phyloP scores from a whole-genome alignment of 30 jellyfish, hydroid and myxozoan species.

The Pelagia noctiluca region DNA sequence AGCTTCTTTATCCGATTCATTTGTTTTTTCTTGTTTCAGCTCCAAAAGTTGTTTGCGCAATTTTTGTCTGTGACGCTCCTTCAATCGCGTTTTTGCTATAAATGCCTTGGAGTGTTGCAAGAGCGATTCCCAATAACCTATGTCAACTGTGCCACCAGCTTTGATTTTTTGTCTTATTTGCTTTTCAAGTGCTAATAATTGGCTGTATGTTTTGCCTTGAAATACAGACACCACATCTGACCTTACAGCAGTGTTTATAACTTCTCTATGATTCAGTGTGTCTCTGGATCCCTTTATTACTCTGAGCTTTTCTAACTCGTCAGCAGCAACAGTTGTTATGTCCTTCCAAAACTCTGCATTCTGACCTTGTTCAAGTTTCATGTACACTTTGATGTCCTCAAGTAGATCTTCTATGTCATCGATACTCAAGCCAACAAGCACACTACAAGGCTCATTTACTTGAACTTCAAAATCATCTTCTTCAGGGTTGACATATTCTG shows the following conservation, averaged over 20 bases:
- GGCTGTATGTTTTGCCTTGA: constrained; percentile 87
- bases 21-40: constrained; percentile 46
- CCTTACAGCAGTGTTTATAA: constrained; percentile 88
- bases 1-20: constrained; percentile 22
- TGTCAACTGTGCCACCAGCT: constrained; percentile 97
- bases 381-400: constrained; percentile 94
- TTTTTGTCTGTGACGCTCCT: constrained; percentile 87
- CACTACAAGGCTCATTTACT: constrained; percentile 98
- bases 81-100: constrained; percentile 91
- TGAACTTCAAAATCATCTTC: constrained; percentile 96
- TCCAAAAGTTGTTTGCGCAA: constrained; percentile 79
- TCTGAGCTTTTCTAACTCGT: constrained; percentile 78
- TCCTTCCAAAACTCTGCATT: constrained; percentile 98
- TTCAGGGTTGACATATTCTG: constrained; percentile 96
- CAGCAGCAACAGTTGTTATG: constrained; percentile 83
- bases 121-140: constrained; percentile 99
- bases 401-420: constrained; percentile 97
- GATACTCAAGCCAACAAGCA: constrained; percentile 88
- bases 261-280: constrained; percentile 82
- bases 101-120: constrained; percentile 85
- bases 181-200: constrained; percentile 83
- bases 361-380: constrained; percentile 85
- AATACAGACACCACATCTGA: constrained; percentile 78
- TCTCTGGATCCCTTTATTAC: constrained; percentile 70
- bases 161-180: constrained; percentile 84